Base-by-base conservation (phyloP, 2,888 invertebrate species). In the Zele albiditarsus region DNA sequence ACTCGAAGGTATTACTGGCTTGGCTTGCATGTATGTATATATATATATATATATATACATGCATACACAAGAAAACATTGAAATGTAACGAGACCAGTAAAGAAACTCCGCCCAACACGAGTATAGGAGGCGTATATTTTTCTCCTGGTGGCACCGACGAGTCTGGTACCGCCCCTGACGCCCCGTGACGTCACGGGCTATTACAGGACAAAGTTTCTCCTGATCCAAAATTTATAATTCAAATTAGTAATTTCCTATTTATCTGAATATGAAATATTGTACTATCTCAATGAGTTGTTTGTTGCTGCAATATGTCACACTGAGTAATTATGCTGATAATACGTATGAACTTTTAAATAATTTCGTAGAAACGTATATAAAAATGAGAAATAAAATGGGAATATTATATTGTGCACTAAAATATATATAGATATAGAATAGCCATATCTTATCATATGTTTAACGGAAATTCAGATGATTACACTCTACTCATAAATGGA, bases 181-280 rank as follows among this genome's bases (percentile, higher is more conserved):
- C 28, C 60, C 60, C 66, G 63, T 79, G 80, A 82, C 79, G 80
- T 83, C 81, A 78, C 42, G 46, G 46, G 67, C 78, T 78, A 76
- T 78, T 81, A 81, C 80, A 80, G 74, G 79, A 74, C 78, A 77
- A 65, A 74, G 76, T 66, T 78, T 80, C 80, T 76, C 77, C 76
- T 65, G 65, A 16, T 60, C 2, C 8, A 60, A 74, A 78, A 79
- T 78, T 82, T 79, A 78, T 68, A 80, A 79, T 78, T 77, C 71
- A 66, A 78, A 73, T 68, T 67, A 58, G 78, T 75, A 76, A 80
- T 80, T 69, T 70, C 42, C 38, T 63, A 27, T 20, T 53, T 16
- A 10, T 60, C 27, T 28, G 28, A 16, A 28, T 12, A 60, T 60
- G 0, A 25, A 58, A 20, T 14, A 23, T 58, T 8, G 25, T 5